A percentile compares a stretch with the other conserved stretches of the same genome.
Evolutionary conservation across 1,140 invertebrate genomes (phyloP).

Genomic region (Leptinotarsa lineolata): DNA sequence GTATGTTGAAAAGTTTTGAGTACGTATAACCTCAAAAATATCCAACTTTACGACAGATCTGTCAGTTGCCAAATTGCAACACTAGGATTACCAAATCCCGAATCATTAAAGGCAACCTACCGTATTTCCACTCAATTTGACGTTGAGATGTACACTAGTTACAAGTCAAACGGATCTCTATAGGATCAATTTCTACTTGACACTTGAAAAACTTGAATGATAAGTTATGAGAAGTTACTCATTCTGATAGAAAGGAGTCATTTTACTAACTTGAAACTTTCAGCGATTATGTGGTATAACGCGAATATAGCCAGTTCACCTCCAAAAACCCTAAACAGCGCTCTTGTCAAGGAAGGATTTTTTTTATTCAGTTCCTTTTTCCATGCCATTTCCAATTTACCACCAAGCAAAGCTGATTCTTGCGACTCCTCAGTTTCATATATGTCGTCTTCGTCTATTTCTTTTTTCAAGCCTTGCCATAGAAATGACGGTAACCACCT

Average conservation of each 20-base stretch:
- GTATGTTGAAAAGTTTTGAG: too few relatives aligned
- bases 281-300: constrained; percentile 32
- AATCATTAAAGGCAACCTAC: too few relatives aligned
- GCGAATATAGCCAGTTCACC: constrained; percentile 34
- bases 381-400: constrained; percentile 63
- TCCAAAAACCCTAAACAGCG: constrained; percentile 38
- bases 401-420: constrained; percentile 56
- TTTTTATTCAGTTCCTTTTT: constrained; percentile 50
- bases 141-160: too few relatives aligned
- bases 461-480: constrained; percentile 35
- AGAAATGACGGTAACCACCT: constrained; percentile 53
- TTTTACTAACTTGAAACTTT: constrained; percentile 45
- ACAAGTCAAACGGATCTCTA: too few relatives aligned
- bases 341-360: constrained; percentile 52
- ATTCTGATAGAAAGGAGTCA: background rate
- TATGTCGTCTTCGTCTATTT: constrained; percentile 41
- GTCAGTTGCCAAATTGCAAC: too few relatives aligned
- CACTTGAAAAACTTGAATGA: too few relatives aligned
- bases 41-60: too few relatives aligned
- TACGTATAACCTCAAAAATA: too few relatives aligned
- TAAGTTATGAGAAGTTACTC: too few relatives aligned
- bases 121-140: too few relatives aligned
- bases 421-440: constrained; percentile 34
- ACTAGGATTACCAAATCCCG: too few relatives aligned
- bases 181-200: too few relatives aligned